These are phyloP conservation scores for Sebastes minor DNA, from an alignment of 2,797 vertebrate species.

Conservation along the genomic window DNA sequence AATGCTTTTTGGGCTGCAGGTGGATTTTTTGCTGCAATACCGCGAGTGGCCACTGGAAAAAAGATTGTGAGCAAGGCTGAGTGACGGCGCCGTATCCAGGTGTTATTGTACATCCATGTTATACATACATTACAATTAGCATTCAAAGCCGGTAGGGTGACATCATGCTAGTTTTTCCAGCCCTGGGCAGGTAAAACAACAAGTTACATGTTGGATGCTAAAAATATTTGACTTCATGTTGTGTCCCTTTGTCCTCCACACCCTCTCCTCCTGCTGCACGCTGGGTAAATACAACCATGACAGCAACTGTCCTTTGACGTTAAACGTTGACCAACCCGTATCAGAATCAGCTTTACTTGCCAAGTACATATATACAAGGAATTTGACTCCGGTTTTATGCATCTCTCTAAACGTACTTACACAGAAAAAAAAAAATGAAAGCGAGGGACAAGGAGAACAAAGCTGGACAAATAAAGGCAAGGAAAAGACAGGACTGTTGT, in stretches of 20 bases:
- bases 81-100: too few relatives aligned
- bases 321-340: neutral
- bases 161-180: neutral
- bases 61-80: rapidly evolving
- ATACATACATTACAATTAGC: neutral
- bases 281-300: neutral
- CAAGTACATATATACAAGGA: too few relatives aligned
- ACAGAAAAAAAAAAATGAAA: too few relatives aligned
- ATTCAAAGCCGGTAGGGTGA: neutral
- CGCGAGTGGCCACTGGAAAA: too few relatives aligned
- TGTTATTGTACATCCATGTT: neutral
- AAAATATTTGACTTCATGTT: constrained; percentile 14
- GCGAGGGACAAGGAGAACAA: too few relatives aligned
- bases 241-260: constrained; percentile 11
- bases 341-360: too few relatives aligned
- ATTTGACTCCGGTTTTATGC: too few relatives aligned
- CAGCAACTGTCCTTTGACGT: neutral
- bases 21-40: too few relatives aligned
- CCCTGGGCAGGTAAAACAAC: neutral
- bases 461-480: too few relatives aligned
- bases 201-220: neutral
- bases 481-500: too few relatives aligned
- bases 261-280: neutral
- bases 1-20: too few relatives aligned
- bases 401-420: too few relatives aligned